A percentile compares a stretch with the other conserved stretches of the same genome.
Evolutionary conservation across 2,888 invertebrate genomes (phyloP).

Genomic region (Calameuta pallipes): DNA sequence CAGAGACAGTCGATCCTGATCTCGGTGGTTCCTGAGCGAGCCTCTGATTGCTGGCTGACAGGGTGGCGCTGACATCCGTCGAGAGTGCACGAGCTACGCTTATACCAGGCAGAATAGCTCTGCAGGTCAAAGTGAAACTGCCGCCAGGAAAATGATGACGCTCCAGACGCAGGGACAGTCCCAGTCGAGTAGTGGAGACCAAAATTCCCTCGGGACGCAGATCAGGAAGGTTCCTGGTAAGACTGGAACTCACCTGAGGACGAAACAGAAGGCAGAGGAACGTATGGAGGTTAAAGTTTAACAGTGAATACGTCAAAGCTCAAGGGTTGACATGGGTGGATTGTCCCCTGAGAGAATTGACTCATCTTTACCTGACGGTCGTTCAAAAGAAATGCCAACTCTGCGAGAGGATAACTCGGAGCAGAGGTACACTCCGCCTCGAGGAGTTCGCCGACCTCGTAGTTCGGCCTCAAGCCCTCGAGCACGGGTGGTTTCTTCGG

Average conservation of each 20-base stretch:
- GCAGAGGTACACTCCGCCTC: conserved; percentile 56
- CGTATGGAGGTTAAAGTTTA: not conserved
- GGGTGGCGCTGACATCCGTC: conserved; percentile 47
- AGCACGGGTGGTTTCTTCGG: conserved; percentile 50
- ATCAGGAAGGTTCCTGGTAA: conserved; percentile 38
- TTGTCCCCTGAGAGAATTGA: not conserved
- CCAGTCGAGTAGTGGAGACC: conserved; percentile 45
- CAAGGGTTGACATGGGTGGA: not conserved
- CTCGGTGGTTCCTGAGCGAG: conserved; percentile 58
- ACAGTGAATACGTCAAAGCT: not conserved
- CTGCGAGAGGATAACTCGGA: conserved; percentile 57
- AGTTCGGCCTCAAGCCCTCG: conserved; percentile 55
- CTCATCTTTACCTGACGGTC: conserved; percentile 48
- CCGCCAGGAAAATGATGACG: conserved; percentile 57
- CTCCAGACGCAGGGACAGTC: conserved; percentile 48
- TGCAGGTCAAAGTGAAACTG: conserved; percentile 51
- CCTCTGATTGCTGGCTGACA: conserved; percentile 59
- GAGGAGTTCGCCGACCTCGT: conserved; percentile 57
- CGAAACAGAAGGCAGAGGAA: not conserved
- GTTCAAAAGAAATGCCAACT: conserved; percentile 58
- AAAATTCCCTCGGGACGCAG: conserved; percentile 24
- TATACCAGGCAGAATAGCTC: conserved; percentile 52
- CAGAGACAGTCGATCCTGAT: conserved; percentile 28
- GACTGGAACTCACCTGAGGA: conserved; percentile 44
- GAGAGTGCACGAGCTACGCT: conserved; percentile 36